Base-by-base conservation (phyloP, 2,113 vertebrate species). In the Rhinogobius similis region DNA sequence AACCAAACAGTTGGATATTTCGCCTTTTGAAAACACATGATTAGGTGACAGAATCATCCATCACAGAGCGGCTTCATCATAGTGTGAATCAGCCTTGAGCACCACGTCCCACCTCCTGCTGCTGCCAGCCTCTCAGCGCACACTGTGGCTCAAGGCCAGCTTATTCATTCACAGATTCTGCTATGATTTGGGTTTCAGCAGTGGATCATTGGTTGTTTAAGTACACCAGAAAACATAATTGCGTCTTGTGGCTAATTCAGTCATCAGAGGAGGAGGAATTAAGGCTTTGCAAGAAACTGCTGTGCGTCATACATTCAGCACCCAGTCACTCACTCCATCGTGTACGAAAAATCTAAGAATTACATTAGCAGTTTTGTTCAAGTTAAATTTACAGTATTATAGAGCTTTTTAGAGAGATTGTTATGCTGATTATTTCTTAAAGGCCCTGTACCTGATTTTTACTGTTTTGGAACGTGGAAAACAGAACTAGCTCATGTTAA, bases 71-170 rank as follows among this genome's bases (percentile, higher is more conserved):
- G 36, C 50, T 38, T 67, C 64, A 67, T 67, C 66, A 36, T 48
- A 26, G 32, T 66, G 24, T 71, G 63, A 76, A 26, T 71, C 68
- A 70, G 55, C 21, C 24, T 67, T 56, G 20, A 2, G 26, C 48
- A 27, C 66, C 38, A 41, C 67, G 65, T 66, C 55, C 23, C 12
- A 56, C 64, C 63, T 67, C 64, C 68, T 72, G 68, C 75, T 72
- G 68, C 75, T 72, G 62, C 52, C 56, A 55, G 16, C 26, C n/a
- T 56, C 12, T 46, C 36, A 53, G 24, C 62, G 65, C 4, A 64
- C 2, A 55, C 6, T 18, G 36, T 77, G 56, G 20, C 62, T 0
- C 26, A 20, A 62, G 7, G 43, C 64, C 58, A 58, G n/a, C 21
- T 48, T 38, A n/a, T 38, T 58, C 58, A 72, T 72, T 77, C 38